Conservation (phyloP, 1,140 invertebrate species). For the Drosophila rhopaloa region DNA sequence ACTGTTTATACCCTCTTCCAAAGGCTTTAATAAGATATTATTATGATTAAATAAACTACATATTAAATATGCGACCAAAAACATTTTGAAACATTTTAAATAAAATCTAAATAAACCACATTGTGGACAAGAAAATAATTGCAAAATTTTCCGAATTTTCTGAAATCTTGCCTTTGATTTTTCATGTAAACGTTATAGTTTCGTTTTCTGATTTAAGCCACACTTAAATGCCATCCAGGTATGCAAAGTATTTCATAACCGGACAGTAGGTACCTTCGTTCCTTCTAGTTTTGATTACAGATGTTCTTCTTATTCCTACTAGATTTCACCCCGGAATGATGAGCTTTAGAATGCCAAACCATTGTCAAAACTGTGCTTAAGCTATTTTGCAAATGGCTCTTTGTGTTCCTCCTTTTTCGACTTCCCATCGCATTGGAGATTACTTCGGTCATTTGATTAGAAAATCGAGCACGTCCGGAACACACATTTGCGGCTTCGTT, state of each 20-base stretch:
- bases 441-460: slow-evolving; percentile 16
- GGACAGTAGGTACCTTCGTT: not conserved
- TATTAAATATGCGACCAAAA: too few relatives aligned
- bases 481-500: slow-evolving; percentile 49
- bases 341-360: not conserved
- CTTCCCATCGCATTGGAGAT: not conserved
- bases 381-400: not conserved
- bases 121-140: too few relatives aligned
- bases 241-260: not conserved
- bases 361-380: not conserved
- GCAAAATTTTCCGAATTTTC: too few relatives aligned
- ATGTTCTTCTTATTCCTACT: not conserved
- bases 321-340: not conserved
- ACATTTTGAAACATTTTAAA: too few relatives aligned
- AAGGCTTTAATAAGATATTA: too few relatives aligned
- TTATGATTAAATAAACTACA: too few relatives aligned
- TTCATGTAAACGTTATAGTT: too few relatives aligned
- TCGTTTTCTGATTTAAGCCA: too few relatives aligned
- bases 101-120: too few relatives aligned
- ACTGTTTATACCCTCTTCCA: not conserved
- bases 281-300: not conserved
- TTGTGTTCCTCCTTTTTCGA: not conserved
- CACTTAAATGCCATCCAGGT: too few relatives aligned
- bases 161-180: too few relatives aligned
- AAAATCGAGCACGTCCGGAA: slow-evolving; percentile 20